These are phyloP conservation scores for Drosophila athabasca DNA, from an alignment of 1,140 invertebrate species.

Conservation along the genomic window DNA sequence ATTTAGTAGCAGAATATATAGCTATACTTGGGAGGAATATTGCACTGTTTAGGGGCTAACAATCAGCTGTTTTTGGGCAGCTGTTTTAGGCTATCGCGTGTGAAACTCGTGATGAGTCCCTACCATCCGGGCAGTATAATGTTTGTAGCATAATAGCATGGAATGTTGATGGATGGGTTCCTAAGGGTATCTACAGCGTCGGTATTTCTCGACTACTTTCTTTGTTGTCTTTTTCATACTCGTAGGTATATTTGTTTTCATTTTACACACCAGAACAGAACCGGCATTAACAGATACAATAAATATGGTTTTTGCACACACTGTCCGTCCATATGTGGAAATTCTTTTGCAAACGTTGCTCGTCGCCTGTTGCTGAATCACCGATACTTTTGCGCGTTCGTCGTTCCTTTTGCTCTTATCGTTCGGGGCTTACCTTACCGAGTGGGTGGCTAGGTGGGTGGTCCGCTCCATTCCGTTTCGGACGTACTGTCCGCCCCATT, in stretches of 20 bases:
- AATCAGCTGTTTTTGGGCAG: too few relatives aligned
- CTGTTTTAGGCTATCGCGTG: too few relatives aligned
- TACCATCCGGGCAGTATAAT: too few relatives aligned
- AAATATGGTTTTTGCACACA: constrained; percentile 5
- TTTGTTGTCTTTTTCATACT: too few relatives aligned
- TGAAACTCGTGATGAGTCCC: too few relatives aligned
- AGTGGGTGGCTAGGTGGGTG: constrained; percentile 44
- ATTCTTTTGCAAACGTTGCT: constrained; percentile 18
- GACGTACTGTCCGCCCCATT: background rate
- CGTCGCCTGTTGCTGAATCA: constrained; percentile 23
- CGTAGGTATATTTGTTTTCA: constrained; percentile 24
- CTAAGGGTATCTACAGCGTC: too few relatives aligned
- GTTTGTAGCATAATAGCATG: too few relatives aligned
- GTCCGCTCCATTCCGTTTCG: constrained; percentile 7
- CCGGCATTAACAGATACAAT: constrained; percentile 26
- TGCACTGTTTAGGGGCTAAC: too few relatives aligned
- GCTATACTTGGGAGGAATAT: too few relatives aligned
- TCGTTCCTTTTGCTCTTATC: constrained; percentile 24
- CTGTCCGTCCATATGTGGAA: background rate
- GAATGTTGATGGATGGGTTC: too few relatives aligned
- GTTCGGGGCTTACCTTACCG: background rate
- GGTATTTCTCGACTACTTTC: too few relatives aligned
- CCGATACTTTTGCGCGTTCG: background rate
- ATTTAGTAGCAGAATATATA: too few relatives aligned
- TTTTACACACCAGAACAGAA: constrained; percentile 5